Evolutionary conservation across 2,797 vertebrate genomes (phyloP), one percentile per base, ranked within the genome.

Genomic region (Phrynocephalus vlangalii): DNA sequence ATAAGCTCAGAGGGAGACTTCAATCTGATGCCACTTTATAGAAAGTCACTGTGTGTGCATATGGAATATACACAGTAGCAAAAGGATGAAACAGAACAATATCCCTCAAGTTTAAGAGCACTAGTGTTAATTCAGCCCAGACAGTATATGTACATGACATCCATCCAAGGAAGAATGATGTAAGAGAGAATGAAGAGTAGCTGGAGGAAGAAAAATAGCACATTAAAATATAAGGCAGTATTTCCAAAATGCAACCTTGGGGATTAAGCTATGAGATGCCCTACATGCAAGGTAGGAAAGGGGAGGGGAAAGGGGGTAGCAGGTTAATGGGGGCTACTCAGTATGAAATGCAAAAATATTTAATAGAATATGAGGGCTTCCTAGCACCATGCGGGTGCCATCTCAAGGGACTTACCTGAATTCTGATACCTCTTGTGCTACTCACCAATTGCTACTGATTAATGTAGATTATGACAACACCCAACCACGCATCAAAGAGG

Each of bases 91-190:
- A 87, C 89, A 2, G 52, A 56, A 56, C 52, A 56, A 56, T 56
- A 86, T 86, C 87, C 6, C 26, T 87, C 48, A 87, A 92, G 67
- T 86, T 91, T 73, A 81, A 68, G 56, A 85, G 88, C 91, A 72
- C 1, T 86, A 5, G 1, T 4, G 72, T 68, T 48, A 82, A 48
- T 70, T 70, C 63, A 68, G 22, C 10, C 16, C 26, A 22, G 20
- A 10, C 10, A 78, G 77, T 18, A 44, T 26, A 28, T 71, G 67
- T 8, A 60, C 26, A 30, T 79, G 52, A 28, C 78, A 56, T 9
- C 33, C 44, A n/a, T 0, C 1, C 0, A 75, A 67, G 82, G 70
- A 2, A 0, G 75, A 84, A 91, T 66, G 76, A 1, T 81, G 67
- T 79, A 83, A 66, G 70, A 85, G 28, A 73, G 91, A 48, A 2